Base-by-base conservation (phyloP, 1,140 invertebrate genomes). In the Leptinotarsa undecemlineata region DNA sequence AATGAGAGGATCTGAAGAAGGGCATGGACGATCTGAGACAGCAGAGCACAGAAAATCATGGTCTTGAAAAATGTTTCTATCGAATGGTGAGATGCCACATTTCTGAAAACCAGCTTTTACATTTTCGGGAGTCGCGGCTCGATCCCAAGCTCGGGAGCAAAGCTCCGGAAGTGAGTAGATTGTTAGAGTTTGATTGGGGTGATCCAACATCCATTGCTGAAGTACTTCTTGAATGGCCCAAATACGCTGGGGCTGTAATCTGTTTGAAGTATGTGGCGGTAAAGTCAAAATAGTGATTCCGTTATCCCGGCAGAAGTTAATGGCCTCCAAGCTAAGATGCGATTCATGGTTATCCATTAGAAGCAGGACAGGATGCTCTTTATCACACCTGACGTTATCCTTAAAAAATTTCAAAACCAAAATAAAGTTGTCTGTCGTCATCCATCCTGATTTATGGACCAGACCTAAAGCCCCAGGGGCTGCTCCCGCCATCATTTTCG, bases 341-440 rank as follows among this genome's bases (percentile, higher is more conserved):
- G 63, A 68, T 60, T 47, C 42, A 47, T 75, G 76, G 62, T 74
- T 78, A 33, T 78, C 77, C 17, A 77, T 47, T 19, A 76, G 74
- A 47, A 78, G 42, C 61, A 77, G 33, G 15, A 68, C 23, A n/a
- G 15, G 15, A 14, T 64, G 15, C 14, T 64, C 62, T 26, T 64
- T n/a, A 64, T 14, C 14, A 20, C 62, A 64, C 20, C 62, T 15
- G 62, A 15, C 20, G 20, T 64, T 15, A n/a, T 64, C 23, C 13
- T n/a, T 20, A 15, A 64, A 21, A 64, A n/a, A 64, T 64, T 64
- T 20, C 20, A 64, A 64, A 14, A 64, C 62, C 20, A n/a, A n/a
- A 26, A 64, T 15, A 20, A 64, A 64, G 23, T 64, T 64, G 14
- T 64, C 62, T 14, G 15, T 15, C 13, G 15, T 64, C 62, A 64